Percentiles rank a stretch among this genome's conserved stretches.
These are phyloP conservation scores for Agrochola lota DNA, from an alignment of 2,888 invertebrate genomes.

Conservation along the genomic window DNA sequence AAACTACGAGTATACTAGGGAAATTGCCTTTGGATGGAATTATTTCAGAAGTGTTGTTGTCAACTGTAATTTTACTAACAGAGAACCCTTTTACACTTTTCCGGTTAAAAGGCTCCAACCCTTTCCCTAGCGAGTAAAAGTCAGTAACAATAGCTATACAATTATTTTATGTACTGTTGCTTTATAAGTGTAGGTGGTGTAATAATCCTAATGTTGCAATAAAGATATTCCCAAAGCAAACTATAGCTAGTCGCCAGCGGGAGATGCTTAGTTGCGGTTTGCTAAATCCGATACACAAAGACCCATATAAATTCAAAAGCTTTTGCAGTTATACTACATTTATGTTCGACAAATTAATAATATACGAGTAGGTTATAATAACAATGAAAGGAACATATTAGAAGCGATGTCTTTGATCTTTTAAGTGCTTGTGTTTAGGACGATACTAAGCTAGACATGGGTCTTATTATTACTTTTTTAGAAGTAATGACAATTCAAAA, in stretches of 20 bases:
- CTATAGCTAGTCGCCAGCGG: constrained; percentile 39
- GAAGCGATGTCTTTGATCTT: background rate
- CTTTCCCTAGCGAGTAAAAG: background rate
- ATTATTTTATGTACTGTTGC: background rate
- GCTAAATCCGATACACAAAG: constrained; percentile 10
- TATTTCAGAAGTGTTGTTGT: background rate
- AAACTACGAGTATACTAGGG: too few species aligned
- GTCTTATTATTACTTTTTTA: background rate
- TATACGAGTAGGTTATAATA: background rate
- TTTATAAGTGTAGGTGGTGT: background rate
- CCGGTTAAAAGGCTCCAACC: background rate
- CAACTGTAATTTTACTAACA: background rate
- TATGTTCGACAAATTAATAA: background rate
- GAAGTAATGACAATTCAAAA: background rate
- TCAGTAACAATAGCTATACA: background rate
- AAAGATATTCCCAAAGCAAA: constrained; percentile 27
- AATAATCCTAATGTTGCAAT: constrained; percentile 33
- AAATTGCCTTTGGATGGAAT: too few species aligned
- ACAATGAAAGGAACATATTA: background rate
- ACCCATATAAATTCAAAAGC: constrained; percentile 19
- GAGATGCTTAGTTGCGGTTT: constrained; percentile 18
- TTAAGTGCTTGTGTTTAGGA: background rate
- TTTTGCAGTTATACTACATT: background rate
- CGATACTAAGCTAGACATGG: background rate
- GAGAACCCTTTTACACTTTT: background rate